Conservation (phyloP, 2,888 invertebrate genomes). For the Drosophila robusta region DNA sequence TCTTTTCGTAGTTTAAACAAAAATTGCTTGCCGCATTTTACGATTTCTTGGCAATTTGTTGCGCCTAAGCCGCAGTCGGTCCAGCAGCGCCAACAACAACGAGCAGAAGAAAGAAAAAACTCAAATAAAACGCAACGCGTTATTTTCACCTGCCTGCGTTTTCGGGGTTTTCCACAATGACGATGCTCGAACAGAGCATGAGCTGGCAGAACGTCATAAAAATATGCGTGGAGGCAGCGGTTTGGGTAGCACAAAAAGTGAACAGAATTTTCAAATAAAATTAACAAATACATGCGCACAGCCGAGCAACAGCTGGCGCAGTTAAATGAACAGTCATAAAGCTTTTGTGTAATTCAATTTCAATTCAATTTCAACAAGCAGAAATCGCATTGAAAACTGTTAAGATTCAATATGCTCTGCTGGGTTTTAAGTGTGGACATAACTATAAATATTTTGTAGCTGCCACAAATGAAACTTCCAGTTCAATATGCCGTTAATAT, state of each 20-base stretch:
- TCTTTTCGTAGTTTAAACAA: slow-evolving; percentile 66
- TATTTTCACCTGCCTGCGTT: slow-evolving; percentile 67
- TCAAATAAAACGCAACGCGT: slow-evolving; percentile 65
- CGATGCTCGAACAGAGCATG: slow-evolving; percentile 46
- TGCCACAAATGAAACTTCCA: slow-evolving; percentile 56
- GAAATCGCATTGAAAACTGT: slow-evolving; percentile 24
- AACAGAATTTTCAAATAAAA: slow-evolving; percentile 58
- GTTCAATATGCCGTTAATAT: slow-evolving; percentile 56
- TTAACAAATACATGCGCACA: slow-evolving; percentile 49
- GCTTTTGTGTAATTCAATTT: slow-evolving; percentile 37
- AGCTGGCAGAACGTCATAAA: slow-evolving; percentile 48
- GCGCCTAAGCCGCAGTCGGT: slow-evolving; percentile 46
- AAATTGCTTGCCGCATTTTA: slow-evolving; percentile 75
- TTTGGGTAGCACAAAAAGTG: slow-evolving; percentile 20
- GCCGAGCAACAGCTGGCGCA: slow-evolving; percentile 34
- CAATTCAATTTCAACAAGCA: slow-evolving; percentile 8
- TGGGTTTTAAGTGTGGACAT: slow-evolving; percentile 35
- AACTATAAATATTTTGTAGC: slow-evolving; percentile 62
- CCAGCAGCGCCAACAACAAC: slow-evolving; percentile 28
- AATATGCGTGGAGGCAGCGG: slow-evolving; percentile 10
- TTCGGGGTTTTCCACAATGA: slow-evolving; percentile 38
- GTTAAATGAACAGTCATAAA: slow-evolving; percentile 38
- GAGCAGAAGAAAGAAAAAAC: slow-evolving; percentile 9
- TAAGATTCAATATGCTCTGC: slow-evolving; percentile 43
- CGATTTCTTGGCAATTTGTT: slow-evolving; percentile 74